Evolutionary conservation across 2,888 invertebrate genomes (phyloP), one percentile per base, ranked within the genome.

Genomic region (Rhingia rostrata): DNA sequence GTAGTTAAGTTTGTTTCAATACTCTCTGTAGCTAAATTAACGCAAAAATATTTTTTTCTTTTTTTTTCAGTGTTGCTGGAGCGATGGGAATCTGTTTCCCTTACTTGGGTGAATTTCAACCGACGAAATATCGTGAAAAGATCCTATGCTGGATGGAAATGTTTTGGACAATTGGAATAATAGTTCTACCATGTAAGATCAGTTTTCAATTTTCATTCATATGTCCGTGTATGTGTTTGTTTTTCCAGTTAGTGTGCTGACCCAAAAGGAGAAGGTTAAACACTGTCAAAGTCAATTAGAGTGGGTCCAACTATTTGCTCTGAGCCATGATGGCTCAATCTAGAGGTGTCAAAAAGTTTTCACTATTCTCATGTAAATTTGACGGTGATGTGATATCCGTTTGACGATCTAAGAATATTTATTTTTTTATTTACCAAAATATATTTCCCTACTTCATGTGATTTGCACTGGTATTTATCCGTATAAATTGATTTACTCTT

Each of bases 121-220:
- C 95, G 49, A 95, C 95, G 73, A 95, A 95, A 91, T 94, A 95
- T 91, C 93, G 96, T 89, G 96, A 96, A 90, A 95, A 94, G 88
- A 95, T 95, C 89, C 93, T 96, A 79, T 95, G 96, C 91, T 95
- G 96, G 95, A 95, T 96, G 95, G 96, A 96, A 92, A 93, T 96
- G 92, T 96, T 96, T 92, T 96, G 96, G 96, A 95, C 95, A 41
- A 91, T 95, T 56, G 96, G 96, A 83, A 95, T 96, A 67, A 95
- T 96, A 88, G 90, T 94, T 86, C 91, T 96, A 72, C 96, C 96
- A 89, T 92, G 95, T 96, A 92, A 93, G 93, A 88, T 22, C 22
- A 22, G 22, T 22, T 22, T 22, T 22, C 22, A 80, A 60, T 56
- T 22, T 22, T 22, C 22, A 58, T 64, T 41, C 73, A 49, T 12